Conservation (phyloP, 2,797 vertebrate genomes). For the Rhinophrynus dorsalis region DNA sequence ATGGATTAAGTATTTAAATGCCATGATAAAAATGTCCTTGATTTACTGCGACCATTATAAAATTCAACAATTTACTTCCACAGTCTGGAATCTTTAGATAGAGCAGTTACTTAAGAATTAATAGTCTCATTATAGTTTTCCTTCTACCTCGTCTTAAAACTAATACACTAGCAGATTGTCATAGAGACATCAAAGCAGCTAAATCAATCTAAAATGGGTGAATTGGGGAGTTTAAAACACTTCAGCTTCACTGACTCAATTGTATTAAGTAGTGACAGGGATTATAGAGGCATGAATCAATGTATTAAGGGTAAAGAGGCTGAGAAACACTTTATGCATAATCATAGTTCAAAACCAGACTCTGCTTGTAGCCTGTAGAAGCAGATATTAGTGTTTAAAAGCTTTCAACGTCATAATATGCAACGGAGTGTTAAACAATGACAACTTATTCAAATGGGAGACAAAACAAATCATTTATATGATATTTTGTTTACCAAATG, state of each 20-base stretch:
- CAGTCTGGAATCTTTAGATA: slow-evolving; percentile 7
- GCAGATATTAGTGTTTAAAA: slow-evolving; percentile 16
- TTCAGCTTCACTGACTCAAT: slow-evolving; percentile 5
- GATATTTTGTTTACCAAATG: too few relatives aligned
- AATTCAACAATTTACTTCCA: not conserved
- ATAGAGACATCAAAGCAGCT: slow-evolving; percentile 8
- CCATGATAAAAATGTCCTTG: not conserved
- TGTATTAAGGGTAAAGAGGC: slow-evolving; percentile 15
- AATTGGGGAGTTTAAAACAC: slow-evolving; percentile 4
- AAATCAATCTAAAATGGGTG: slow-evolving; percentile 8
- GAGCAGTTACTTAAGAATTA: slow-evolving; percentile 6
- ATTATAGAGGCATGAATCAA: slow-evolving; percentile 23
- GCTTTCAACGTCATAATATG: slow-evolving; percentile 11
- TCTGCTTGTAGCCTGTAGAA: not conserved
- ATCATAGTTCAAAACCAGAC: not conserved
- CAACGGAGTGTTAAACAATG: slow-evolving; percentile 2
- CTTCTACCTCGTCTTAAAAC: not conserved
- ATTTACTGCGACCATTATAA: slow-evolving; percentile 5
- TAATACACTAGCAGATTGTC: slow-evolving; percentile 10
- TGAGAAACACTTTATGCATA: slow-evolving; percentile 13
- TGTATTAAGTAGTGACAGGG: slow-evolving; percentile 13
- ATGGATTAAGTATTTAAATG: too few relatives aligned
- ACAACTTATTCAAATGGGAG: not conserved
- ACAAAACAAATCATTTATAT: slow-evolving; percentile 12
- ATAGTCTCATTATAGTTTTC: not conserved